These are phyloP conservation scores for Drosophila pectinifera DNA, from an alignment of 1,140 invertebrate genomes.

Conservation along the genomic window DNA sequence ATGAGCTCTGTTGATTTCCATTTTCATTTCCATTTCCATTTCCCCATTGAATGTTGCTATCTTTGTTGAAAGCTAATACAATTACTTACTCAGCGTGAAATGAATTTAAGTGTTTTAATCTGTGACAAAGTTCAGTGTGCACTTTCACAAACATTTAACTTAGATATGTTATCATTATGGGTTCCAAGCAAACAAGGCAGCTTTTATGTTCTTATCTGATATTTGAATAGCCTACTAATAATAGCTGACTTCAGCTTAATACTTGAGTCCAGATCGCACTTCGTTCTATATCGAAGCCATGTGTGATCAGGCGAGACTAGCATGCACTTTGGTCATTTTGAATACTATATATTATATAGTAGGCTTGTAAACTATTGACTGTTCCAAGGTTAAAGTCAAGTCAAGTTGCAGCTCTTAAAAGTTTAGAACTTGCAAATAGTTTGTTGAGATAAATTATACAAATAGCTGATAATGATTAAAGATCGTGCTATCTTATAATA, in stretches of 20 bases:
- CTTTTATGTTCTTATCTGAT: conserved; percentile 18
- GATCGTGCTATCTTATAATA: not conserved
- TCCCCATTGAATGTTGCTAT: conserved; percentile 5
- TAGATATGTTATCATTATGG: conserved; percentile 13
- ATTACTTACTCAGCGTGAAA: not conserved
- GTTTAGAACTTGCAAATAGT: not conserved
- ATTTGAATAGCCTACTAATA: not conserved
- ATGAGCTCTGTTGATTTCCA: conserved; percentile 20
- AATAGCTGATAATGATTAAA: not conserved
- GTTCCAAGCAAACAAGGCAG: not conserved
- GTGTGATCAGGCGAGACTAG: conserved; percentile 33
- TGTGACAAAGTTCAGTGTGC: conserved; percentile 4
- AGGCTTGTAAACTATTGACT: not conserved
- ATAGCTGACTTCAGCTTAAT: not conserved
- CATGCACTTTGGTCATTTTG: conserved; percentile 27
- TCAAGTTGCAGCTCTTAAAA: not conserved
- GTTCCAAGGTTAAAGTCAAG: not conserved
- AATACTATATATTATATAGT: not conserved
- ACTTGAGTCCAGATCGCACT: not conserved
- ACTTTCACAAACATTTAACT: not conserved
- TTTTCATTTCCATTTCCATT: conserved; percentile 15
- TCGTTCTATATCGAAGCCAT: not conserved
- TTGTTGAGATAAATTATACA: no score
- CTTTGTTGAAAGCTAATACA: not conserved
- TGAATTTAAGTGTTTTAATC: not conserved